Evolutionary conservation across 2,113 vertebrate genomes (phyloP).

Genomic region (Speoplatyrhinus poulsoni): DNA sequence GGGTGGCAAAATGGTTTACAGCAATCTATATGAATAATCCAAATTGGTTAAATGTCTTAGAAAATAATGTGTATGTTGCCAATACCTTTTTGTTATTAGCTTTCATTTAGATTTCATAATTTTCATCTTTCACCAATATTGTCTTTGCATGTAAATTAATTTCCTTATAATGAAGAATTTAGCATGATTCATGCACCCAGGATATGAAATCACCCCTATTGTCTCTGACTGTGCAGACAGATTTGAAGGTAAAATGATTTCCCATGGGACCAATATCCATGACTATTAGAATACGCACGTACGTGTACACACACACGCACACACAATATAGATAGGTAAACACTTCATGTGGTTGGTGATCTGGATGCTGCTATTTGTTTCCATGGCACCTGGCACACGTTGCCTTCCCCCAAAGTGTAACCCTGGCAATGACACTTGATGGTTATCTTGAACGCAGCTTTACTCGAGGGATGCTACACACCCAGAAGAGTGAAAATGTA

Average conservation of each 20-base stretch:
- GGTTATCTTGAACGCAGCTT: conserved; percentile 38
- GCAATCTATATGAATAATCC: no score
- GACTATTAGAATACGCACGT: conserved; percentile 11
- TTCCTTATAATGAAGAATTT: no score
- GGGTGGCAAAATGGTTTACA: no score
- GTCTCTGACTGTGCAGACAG: conserved; percentile 28
- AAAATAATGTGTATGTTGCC: no score
- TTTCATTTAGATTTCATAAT: no score
- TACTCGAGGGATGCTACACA: conserved; percentile 15
- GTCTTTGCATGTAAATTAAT: no score
- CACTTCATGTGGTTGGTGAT: conserved; percentile 28
- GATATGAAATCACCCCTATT: conserved; percentile 9
- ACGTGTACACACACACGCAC: conserved; percentile 12
- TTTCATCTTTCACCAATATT: no score
- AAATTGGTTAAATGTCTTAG: no score
- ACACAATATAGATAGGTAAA: conserved; percentile 63
- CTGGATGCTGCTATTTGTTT: conserved; percentile 55
- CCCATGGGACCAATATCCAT: conserved; percentile 36
- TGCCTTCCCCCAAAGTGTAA: conserved; percentile 34
- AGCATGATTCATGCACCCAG: no score
- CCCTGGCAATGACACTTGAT: conserved; percentile 34
- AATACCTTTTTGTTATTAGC: no score
- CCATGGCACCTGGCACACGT: conserved; percentile 51
- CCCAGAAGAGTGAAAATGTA: conserved; percentile 13
- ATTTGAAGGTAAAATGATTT: conserved; percentile 33